A percentile compares a stretch with the other conserved stretches of the same genome.
These are phyloP conservation scores for Dasyprocta punctata DNA, from an alignment of 2,113 vertebrate species.

Conservation along the genomic window DNA sequence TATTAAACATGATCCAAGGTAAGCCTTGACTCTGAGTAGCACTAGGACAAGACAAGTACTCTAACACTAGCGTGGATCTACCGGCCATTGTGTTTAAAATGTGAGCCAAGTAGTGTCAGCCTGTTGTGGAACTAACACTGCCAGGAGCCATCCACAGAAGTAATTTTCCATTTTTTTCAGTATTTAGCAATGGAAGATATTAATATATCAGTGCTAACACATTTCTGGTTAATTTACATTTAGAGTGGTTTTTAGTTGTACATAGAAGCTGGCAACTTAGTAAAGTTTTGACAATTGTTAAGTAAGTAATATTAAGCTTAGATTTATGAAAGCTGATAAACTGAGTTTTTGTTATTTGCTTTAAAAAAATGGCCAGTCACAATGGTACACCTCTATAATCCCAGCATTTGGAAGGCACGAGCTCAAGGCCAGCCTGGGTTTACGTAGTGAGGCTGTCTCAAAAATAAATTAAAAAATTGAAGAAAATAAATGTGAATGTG, in stretches of 20 bases:
- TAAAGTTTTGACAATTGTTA: background rate
- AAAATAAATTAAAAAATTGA: background rate
- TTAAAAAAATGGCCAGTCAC: background rate
- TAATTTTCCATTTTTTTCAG: no score
- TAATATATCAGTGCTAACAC: background rate
- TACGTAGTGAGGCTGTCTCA: no score
- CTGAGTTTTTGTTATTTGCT: background rate
- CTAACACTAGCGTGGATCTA: background rate
- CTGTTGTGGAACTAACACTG: background rate
- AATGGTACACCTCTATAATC: no score
- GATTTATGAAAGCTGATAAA: background rate
- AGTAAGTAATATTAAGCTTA: background rate
- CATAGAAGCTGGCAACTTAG: background rate
- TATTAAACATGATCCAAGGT: background rate
- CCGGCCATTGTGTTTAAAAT: background rate
- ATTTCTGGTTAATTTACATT: background rate
- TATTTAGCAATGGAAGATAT: background rate
- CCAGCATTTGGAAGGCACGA: no score
- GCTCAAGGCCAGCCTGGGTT: no score
- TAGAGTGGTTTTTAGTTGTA: background rate
- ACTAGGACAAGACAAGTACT: background rate
- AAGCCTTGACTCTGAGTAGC: background rate
- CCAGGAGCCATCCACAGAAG: background rate
- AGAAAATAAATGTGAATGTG: conserved; percentile 85
- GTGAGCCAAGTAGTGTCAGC: background rate